These are phyloP conservation scores for Chaetura pelagica DNA, from an alignment of 2,113 vertebrate species.

Conservation along the genomic window DNA sequence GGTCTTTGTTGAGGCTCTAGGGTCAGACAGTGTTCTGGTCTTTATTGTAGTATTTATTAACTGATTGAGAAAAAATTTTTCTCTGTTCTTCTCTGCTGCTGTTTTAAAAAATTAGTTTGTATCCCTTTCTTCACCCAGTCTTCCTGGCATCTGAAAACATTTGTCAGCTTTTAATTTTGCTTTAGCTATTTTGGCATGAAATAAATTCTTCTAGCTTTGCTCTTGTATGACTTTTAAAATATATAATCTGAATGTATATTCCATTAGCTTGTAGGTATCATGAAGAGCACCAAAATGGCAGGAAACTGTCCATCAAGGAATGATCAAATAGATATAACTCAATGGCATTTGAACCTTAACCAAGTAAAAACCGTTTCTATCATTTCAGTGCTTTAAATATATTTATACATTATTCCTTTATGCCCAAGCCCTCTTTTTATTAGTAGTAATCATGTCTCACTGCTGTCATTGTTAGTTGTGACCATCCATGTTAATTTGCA, in stretches of 20 bases:
- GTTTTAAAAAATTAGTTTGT: background rate
- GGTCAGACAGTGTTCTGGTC: background rate
- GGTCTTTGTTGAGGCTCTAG: background rate
- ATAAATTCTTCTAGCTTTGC: background rate
- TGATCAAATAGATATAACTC: background rate
- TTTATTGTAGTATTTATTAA: background rate
- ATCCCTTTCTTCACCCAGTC: background rate
- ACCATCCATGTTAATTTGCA: background rate
- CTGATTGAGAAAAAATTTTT: background rate
- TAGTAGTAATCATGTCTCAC: background rate
- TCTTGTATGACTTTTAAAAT: background rate
- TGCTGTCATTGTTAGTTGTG: background rate
- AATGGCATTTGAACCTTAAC: background rate
- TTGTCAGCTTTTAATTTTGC: conserved; percentile 1
- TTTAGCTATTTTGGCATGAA: background rate
- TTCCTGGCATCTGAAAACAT: background rate
- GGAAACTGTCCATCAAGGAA: background rate
- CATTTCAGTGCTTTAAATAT: background rate
- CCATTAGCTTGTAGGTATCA: background rate
- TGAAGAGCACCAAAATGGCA: background rate
- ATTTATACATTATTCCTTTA: background rate
- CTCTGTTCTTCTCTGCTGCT: background rate
- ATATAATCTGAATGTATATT: background rate
- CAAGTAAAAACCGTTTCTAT: background rate
- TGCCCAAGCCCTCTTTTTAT: background rate